These are phyloP conservation scores for Heterochromis multidens DNA, from an alignment of 2,113 vertebrate species.

Conservation along the genomic window DNA sequence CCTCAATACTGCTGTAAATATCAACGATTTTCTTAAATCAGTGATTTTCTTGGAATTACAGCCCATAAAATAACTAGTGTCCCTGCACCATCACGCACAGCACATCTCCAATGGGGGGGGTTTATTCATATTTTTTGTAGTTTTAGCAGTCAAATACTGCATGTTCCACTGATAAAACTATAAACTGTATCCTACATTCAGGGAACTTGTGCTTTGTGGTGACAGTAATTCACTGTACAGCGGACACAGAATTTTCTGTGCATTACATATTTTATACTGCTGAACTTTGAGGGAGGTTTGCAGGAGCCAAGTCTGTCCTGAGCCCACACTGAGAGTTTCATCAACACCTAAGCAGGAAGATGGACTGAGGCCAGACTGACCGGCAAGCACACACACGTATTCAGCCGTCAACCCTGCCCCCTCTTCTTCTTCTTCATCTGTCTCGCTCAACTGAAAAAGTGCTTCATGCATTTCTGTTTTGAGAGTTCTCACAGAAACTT, in stretches of 20 bases:
- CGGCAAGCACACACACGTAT: background rate
- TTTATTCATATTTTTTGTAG: too few relatives aligned
- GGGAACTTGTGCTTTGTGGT: background rate
- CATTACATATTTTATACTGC: background rate
- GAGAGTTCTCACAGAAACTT: background rate
- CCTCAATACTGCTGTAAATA: too few relatives aligned
- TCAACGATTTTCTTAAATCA: too few relatives aligned
- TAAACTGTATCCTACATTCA: too few relatives aligned
- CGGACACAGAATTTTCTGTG: background rate
- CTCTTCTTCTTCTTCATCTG: slow-evolving; percentile 4
- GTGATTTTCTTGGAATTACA: too few relatives aligned
- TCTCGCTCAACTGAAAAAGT: background rate
- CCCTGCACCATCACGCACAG: too few relatives aligned
- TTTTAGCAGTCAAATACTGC: too few relatives aligned
- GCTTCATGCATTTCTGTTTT: background rate
- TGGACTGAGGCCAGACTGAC: slow-evolving; percentile 11
- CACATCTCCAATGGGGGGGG: too few relatives aligned
- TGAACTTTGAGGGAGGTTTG: background rate
- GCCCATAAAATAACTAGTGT: too few relatives aligned
- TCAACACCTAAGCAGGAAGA: slow-evolving; percentile 47
- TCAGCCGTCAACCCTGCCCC: background rate
- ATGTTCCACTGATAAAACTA: too few relatives aligned
- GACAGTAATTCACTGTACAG: accelerated
- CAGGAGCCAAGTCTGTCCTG: slow-evolving; percentile 15
- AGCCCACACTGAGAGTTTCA: slow-evolving; percentile 39